Conservation (phyloP, 2,113 vertebrate species). For the Cephalopholis sonnerati region DNA sequence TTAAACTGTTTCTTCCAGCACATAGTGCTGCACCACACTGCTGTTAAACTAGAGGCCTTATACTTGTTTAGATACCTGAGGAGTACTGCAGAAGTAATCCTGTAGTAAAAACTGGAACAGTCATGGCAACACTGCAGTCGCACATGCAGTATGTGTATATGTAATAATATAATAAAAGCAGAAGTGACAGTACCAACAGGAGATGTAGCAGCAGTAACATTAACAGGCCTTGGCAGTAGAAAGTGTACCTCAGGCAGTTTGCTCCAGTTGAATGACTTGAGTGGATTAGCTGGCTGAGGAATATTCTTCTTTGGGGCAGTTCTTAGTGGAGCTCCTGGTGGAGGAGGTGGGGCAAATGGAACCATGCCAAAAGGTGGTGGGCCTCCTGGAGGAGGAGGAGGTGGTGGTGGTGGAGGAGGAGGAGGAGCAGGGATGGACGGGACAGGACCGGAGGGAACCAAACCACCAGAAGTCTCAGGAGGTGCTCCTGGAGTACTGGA, state of each 20-base stretch:
- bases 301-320: conserved; percentile 90
- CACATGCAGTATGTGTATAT: too few relatives aligned
- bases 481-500: conserved; percentile 88
- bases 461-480: conserved; percentile 83
- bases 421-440: conserved; percentile 23
- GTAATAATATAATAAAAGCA: too few relatives aligned
- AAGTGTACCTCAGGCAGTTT: conserved; percentile 92
- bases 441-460: conserved; percentile 63
- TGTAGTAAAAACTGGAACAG: too few relatives aligned
- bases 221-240: too few relatives aligned
- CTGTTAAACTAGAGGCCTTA: too few relatives aligned
- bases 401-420: conserved; percentile 80
- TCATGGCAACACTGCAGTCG: too few relatives aligned
- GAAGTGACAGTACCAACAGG: neutral
- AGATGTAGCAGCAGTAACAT: neutral
- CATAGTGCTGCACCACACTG: too few relatives aligned
- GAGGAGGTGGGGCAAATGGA: conserved; percentile 81
- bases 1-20: too few relatives aligned
- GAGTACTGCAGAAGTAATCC: too few relatives aligned
- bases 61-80: too few relatives aligned
- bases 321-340: conserved; percentile 87
- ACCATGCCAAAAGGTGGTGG: conserved; percentile 82
- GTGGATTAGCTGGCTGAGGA: conserved; percentile 90
- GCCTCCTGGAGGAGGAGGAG: conserved; percentile 76
- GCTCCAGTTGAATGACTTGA: conserved; percentile 98